These are phyloP conservation scores for Columba janthina DNA, from an alignment of 2,113 vertebrate genomes.

Conservation along the genomic window DNA sequence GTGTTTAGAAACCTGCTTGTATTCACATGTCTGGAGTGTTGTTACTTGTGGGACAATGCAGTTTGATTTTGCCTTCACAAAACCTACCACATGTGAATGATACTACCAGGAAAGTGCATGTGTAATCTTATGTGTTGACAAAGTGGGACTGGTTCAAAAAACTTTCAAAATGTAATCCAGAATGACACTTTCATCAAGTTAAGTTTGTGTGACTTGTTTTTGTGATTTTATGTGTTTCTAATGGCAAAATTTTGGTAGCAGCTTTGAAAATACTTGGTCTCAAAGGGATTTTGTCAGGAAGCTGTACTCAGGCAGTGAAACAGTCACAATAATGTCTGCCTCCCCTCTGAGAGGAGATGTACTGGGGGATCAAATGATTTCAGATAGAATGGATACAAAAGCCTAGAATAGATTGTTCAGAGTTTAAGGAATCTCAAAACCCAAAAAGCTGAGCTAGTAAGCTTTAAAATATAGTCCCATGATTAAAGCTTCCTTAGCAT, in stretches of 20 bases:
- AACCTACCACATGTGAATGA: background rate
- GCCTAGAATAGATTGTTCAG: background rate
- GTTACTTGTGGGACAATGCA: background rate
- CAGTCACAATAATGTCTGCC: background rate
- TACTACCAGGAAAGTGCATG: background rate
- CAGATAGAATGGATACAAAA: background rate
- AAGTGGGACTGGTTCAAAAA: background rate
- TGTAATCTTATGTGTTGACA: background rate
- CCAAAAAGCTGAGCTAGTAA: background rate
- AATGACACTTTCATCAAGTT: background rate
- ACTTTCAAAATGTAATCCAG: background rate
- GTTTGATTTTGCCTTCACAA: background rate
- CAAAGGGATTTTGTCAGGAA: background rate
- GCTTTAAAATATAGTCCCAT: background rate
- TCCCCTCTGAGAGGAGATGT: rapidly evolving
- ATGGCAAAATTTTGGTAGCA: background rate
- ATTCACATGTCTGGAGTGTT: background rate
- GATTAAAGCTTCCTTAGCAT: background rate
- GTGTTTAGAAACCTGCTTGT: background rate
- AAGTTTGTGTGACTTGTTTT: background rate
- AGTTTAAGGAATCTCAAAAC: background rate
- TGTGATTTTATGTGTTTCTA: background rate
- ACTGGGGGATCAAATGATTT: background rate
- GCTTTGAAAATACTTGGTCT: background rate
- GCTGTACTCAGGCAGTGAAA: background rate